Conservation (phyloP, 2,888 invertebrate species). For the Zaprionus bogoriensis region DNA sequence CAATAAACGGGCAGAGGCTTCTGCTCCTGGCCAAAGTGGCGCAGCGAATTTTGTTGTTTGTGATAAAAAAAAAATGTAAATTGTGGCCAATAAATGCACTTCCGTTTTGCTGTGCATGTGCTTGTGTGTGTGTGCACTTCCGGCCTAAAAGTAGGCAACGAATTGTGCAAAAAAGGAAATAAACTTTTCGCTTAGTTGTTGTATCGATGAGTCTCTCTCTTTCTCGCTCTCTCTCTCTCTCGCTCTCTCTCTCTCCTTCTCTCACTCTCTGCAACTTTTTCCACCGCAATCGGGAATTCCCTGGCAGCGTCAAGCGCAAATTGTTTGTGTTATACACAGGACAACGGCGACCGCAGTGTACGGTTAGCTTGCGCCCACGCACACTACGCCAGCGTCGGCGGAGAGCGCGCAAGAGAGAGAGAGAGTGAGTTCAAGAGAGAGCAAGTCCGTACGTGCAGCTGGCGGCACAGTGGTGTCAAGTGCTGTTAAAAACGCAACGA, state of each 20-base stretch:
- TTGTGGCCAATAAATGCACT: conserved; percentile 6
- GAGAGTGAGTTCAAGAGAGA: conserved; percentile 10
- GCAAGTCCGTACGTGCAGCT: conserved; percentile 15
- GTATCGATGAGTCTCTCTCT: neutral
- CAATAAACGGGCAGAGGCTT: conserved; percentile 72
- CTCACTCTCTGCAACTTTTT: neutral
- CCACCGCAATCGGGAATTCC: conserved; percentile 49
- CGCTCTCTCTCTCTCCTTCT: conserved; percentile 13
- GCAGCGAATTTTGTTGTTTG: conserved; percentile 57
- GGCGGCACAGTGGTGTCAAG: conserved; percentile 32
- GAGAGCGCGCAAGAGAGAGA: neutral
- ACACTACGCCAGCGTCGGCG: conserved; percentile 12
- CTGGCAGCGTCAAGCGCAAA: conserved; percentile 56
- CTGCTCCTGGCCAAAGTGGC: conserved; percentile 57
- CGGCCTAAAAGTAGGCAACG: conserved; percentile 44
- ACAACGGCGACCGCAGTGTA: conserved; percentile 24
- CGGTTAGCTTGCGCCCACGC: conserved; percentile 61
- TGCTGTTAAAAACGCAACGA: neutral
- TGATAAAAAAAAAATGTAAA: conserved; percentile 57
- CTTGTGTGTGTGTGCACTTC: neutral
- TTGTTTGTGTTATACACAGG: conserved; percentile 72
- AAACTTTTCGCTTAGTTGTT: conserved; percentile 24
- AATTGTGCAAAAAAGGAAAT: conserved; percentile 16
- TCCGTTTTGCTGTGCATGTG: conserved; percentile 32
- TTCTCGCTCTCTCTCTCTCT: conserved; percentile 5